Conservation (phyloP, 2,888 invertebrate genomes). For the Scrobipalpa costella region DNA sequence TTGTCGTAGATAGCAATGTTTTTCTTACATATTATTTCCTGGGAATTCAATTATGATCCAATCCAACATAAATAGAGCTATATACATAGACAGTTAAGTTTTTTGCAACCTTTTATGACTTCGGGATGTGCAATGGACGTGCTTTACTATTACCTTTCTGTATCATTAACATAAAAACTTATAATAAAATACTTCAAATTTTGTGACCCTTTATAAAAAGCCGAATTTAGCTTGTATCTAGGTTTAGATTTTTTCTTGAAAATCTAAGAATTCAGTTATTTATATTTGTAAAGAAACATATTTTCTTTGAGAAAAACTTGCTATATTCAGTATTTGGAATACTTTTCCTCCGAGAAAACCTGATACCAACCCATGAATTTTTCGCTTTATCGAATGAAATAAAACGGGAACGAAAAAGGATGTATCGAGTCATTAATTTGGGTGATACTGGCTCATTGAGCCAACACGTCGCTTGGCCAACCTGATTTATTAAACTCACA, state of each 20-base stretch:
- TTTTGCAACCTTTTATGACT: conserved; percentile 25
- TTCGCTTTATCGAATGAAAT: conserved; percentile 18
- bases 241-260: no score
- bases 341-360: neutral
- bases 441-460: conserved; percentile 32
- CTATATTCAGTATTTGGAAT: no score
- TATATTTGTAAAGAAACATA: no score
- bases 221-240: no score
- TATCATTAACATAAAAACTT: no score
- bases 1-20: conserved; percentile 34
- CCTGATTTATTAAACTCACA: conserved; percentile 29
- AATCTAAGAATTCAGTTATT: no score
- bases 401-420: conserved; percentile 25
- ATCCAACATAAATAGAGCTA: conserved; percentile 35
- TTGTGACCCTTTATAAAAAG: no score
- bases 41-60: conserved; percentile 43
- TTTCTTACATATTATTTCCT: conserved; percentile 39
- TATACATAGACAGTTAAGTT: neutral
- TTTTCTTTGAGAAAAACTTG: no score
- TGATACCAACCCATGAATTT: neutral
- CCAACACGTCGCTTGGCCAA: conserved; percentile 18
- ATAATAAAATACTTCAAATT: no score
- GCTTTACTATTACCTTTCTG: neutral
- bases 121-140: neutral
- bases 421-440: conserved; percentile 33